Evolutionary conservation across 2,888 invertebrate genomes (phyloP).

Genomic region (Meiosimyza platycephala): DNA sequence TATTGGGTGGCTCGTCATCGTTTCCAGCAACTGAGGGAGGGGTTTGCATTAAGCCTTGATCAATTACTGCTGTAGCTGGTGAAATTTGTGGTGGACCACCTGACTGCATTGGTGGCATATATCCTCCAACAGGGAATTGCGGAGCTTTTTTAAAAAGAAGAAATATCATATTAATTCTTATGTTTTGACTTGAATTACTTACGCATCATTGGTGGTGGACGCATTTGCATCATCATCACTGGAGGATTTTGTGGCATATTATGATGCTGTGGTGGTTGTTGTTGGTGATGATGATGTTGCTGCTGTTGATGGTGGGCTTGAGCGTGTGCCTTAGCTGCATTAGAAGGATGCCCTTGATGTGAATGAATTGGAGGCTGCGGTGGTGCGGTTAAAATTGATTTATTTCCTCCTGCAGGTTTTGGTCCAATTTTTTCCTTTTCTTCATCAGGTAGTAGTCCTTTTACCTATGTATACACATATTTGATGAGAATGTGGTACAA

Average conservation of each 20-base stretch:
- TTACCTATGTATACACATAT: conserved; percentile 67
- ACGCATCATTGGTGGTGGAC: conserved; percentile 68
- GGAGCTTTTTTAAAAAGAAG: conserved; percentile 59
- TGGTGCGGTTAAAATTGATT: conserved; percentile 60
- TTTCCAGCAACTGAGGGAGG: conserved; percentile 59
- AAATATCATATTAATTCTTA: not conserved
- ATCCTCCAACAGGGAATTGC: conserved; percentile 67
- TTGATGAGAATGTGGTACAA: too few species aligned
- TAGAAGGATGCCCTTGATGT: conserved; percentile 44
- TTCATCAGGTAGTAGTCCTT: conserved; percentile 93
- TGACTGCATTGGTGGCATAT: conserved; percentile 64
- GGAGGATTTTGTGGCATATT: conserved; percentile 60
- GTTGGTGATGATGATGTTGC: conserved; percentile 47
- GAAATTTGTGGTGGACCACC: conserved; percentile 59
- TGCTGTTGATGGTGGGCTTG: conserved; percentile 55
- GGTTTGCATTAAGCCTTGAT: conserved; percentile 68
- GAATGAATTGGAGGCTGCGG: conserved; percentile 57
- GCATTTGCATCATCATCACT: conserved; percentile 67
- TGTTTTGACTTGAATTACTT: conserved; percentile 42
- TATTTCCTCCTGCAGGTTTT: conserved; percentile 73
- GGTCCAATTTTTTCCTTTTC: conserved; percentile 98
- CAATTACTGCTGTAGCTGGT: conserved; percentile 70
- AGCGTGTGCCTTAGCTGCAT: conserved; percentile 45
- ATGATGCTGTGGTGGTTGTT: conserved; percentile 49
- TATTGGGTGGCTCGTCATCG: conserved; percentile 88